Conservation (phyloP, 2,888 invertebrate species). For the Copidosoma aretas region DNA sequence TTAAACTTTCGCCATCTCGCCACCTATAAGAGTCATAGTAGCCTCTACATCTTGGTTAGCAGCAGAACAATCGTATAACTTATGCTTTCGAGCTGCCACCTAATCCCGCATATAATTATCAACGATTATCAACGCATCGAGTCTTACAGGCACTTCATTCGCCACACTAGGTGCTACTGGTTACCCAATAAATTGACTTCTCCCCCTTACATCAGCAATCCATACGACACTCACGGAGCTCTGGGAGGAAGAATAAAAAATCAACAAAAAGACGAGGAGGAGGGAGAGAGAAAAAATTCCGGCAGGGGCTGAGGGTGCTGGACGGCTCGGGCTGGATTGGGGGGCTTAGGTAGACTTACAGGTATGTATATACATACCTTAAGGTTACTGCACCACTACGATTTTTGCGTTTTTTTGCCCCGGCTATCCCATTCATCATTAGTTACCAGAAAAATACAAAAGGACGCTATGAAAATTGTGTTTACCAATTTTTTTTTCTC, state of each 20-base stretch:
- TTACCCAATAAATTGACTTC: constrained; percentile 49
- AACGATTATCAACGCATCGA: constrained; percentile 19
- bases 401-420: not conserved
- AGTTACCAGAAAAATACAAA: too few species aligned
- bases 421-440: not conserved
- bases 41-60: too few species aligned
- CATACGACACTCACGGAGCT: too few species aligned
- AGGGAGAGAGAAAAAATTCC: constrained; percentile 9
- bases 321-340: not conserved
- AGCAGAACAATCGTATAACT: too few species aligned
- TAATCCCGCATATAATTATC: constrained; percentile 42
- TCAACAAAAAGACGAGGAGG: not conserved
- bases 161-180: constrained; percentile 40
- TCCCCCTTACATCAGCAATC: constrained; percentile 2
- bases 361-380: not conserved
- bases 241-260: not conserved
- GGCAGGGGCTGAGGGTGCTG: not conserved
- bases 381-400: not conserved
- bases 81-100: constrained; percentile 43
- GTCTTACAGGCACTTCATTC: constrained; percentile 51
- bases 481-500: too few species aligned
- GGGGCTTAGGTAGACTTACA: too few species aligned
- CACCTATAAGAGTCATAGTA: too few species aligned
- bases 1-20: too few species aligned
- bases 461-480: too few species aligned